These are phyloP conservation scores for Poeciliopsis retropinna DNA, from an alignment of 2,113 vertebrate species.

Conservation along the genomic window DNA sequence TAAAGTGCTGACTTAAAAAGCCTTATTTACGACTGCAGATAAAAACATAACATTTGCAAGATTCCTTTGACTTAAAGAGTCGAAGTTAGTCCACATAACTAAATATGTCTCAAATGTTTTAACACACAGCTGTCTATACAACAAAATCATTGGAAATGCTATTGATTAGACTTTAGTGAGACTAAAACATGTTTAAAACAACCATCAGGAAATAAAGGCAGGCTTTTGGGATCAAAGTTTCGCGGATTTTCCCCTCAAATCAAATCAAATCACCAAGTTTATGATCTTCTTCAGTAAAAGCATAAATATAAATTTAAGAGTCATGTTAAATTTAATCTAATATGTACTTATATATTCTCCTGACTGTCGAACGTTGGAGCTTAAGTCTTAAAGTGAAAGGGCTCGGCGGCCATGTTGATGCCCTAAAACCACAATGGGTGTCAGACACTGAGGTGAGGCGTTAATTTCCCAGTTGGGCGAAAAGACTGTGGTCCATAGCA, in stretches of 20 bases:
- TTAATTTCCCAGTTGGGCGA: slow-evolving; percentile 75
- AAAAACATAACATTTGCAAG: too few species aligned
- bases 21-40: too few species aligned
- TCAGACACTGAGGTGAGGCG: slow-evolving; percentile 63
- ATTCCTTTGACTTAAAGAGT: too few species aligned
- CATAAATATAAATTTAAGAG: neutral
- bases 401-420: slow-evolving; percentile 61
- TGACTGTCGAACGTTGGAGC: slow-evolving; percentile 8
- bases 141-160: neutral
- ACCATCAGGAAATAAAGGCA: too few species aligned
- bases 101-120: too few species aligned
- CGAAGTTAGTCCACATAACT: too few species aligned
- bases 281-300: neutral
- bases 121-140: neutral
- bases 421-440: slow-evolving; percentile 77
- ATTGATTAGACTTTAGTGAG: neutral
- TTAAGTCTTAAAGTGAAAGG: slow-evolving; percentile 59
- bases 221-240: too few species aligned
- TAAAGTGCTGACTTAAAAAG: too few species aligned
- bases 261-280: neutral
- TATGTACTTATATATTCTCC: slow-evolving; percentile 6
- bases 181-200: too few species aligned
- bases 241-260: neutral
- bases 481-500: slow-evolving; percentile 64
- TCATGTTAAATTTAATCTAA: neutral